Conservation (phyloP, 2,888 invertebrate genomes). For the Thalpophila matura region DNA sequence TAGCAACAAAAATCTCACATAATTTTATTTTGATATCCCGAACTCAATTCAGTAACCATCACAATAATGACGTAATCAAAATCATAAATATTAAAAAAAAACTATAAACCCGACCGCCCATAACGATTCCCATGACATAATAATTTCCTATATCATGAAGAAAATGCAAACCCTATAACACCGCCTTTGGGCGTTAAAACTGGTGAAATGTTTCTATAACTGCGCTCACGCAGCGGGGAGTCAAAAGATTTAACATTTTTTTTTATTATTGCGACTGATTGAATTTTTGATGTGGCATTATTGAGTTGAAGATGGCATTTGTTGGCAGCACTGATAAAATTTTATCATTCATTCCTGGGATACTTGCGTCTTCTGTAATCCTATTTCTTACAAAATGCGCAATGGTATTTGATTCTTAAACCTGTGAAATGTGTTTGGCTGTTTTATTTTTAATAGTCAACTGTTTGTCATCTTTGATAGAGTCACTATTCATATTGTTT, state of each 20-base stretch:
- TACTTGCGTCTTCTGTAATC: not conserved
- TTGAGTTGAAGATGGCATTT: conserved; percentile 6
- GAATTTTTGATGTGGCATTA: conserved; percentile 23
- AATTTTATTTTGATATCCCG: conserved; percentile 33
- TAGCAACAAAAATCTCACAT: conserved; percentile 30
- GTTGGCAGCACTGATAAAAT: conserved; percentile 9
- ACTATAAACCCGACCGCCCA: conserved; percentile 75
- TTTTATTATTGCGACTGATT: conserved; percentile 27
- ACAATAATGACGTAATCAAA: conserved; percentile 51
- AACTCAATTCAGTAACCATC: conserved; percentile 37
- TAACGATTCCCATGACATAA: conserved; percentile 74
- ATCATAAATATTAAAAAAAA: conserved; percentile 36
- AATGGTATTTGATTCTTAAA: not conserved
- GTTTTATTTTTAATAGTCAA: conserved; percentile 33
- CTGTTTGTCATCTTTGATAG: conserved; percentile 66
- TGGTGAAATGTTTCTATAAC: conserved; percentile 58
- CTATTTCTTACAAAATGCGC: not conserved
- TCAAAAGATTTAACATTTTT: conserved; percentile 30
- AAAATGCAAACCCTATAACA: conserved; percentile 78
- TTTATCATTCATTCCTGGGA: not conserved
- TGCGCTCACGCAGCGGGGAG: conserved; percentile 64
- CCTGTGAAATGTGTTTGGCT: not conserved
- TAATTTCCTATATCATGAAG: conserved; percentile 67
- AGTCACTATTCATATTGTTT: conserved; percentile 59
- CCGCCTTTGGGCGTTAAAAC: conserved; percentile 69